Conservation (phyloP, 2,888 invertebrate genomes). For the Eudemis profundana region DNA sequence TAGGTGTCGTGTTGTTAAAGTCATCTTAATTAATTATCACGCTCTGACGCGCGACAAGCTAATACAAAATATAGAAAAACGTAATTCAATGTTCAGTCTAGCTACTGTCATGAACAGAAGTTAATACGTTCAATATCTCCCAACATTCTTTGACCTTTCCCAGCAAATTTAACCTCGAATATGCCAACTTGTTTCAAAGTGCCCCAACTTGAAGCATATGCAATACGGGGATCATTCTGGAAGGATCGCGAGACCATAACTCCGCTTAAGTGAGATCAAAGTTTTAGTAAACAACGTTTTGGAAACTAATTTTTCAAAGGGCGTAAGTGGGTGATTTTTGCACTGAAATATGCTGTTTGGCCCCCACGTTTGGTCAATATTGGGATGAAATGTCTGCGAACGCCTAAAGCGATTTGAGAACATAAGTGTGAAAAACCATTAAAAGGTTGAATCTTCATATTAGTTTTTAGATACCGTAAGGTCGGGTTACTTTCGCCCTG, state of each 20-base stretch:
- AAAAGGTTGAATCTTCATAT: too few relatives aligned
- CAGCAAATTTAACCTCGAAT: slow-evolving; percentile 21
- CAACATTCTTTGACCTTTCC: slow-evolving; percentile 23
- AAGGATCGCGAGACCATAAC: slow-evolving; percentile 16
- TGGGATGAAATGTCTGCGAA: slow-evolving; percentile 12
- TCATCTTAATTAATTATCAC: too few relatives aligned
- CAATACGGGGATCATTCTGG: slow-evolving; percentile 28
- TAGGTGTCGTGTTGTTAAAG: too few relatives aligned
- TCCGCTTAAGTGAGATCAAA: slow-evolving; percentile 31
- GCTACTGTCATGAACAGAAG: slow-evolving; percentile 4
- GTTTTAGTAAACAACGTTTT: slow-evolving; percentile 28
- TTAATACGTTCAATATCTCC: slow-evolving; percentile 2
- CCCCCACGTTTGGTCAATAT: not conserved
- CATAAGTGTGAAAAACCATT: too few relatives aligned
- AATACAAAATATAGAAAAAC: too few relatives aligned
- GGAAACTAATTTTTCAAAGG: not conserved
- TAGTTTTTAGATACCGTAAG: too few relatives aligned
- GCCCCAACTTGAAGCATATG: slow-evolving; percentile 28
- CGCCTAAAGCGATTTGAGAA: slow-evolving; percentile 7
- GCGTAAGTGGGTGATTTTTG: not conserved
- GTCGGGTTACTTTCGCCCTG: too few relatives aligned
- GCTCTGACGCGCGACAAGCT: too few relatives aligned
- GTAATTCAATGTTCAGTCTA: too few relatives aligned
- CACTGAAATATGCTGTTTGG: not conserved
- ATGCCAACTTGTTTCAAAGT: slow-evolving; percentile 8